Percentiles rank a stretch among this genome's conserved stretches.
Conservation (phyloP, 2,888 invertebrate genomes). For the Dioctria linearis region DNA sequence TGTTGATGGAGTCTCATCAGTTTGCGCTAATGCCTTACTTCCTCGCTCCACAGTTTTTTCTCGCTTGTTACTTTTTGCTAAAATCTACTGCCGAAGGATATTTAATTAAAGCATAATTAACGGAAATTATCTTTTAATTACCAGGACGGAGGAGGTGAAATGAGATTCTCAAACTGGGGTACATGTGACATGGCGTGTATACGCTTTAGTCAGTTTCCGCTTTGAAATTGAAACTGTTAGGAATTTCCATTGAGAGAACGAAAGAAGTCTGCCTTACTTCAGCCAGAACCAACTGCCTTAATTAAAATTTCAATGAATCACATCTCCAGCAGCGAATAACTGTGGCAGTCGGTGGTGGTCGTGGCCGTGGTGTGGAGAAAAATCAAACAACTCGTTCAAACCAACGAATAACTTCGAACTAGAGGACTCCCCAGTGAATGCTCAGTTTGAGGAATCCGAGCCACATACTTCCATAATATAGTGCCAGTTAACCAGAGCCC, state of each 20-base stretch:
- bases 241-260: no score
- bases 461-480: conserved; percentile 16
- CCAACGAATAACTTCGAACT: conserved; percentile 48
- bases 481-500: conserved; percentile 25
- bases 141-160: conserved; percentile 43
- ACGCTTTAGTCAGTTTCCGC: conserved; percentile 19
- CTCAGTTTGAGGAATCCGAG: conserved; percentile 31
- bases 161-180: conserved; percentile 18
- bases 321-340: not conserved
- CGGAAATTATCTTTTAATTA: conserved; percentile 60
- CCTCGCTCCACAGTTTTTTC: conserved; percentile 2
- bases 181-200: conserved; percentile 30
- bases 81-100: conserved; percentile 50
- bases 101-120: conserved; percentile 59
- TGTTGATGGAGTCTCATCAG: conserved; percentile 21
- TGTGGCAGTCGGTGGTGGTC: not conserved
- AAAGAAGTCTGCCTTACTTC: conserved; percentile 1
- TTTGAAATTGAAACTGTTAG: not conserved
- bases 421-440: conserved; percentile 39
- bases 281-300: not conserved
- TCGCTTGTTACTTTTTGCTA: not conserved
- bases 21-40: conserved; percentile 34
- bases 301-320: conserved; percentile 42
- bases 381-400: conserved; percentile 33
- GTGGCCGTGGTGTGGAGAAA: not conserved